These are phyloP conservation scores for Belgica antarctica DNA, from an alignment of 2,888 invertebrate species.

Conservation along the genomic window DNA sequence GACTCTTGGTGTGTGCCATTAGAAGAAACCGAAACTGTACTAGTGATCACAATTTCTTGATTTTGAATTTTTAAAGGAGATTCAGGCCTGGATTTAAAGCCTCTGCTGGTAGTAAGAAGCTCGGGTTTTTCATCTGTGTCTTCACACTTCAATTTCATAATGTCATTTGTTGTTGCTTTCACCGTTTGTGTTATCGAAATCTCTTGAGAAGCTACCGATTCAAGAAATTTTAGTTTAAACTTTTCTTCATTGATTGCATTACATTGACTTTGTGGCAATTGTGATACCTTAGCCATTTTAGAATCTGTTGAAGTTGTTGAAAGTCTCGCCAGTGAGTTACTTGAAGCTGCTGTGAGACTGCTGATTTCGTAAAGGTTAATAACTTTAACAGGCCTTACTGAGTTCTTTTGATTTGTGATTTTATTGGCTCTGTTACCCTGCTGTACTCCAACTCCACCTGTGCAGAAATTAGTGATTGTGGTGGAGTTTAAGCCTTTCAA, in stretches of 20 bases:
- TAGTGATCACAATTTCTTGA: constrained; percentile 41
- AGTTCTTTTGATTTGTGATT: constrained; percentile 54
- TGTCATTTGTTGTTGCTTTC: background rate
- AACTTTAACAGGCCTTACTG: constrained; percentile 38
- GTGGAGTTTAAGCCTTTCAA: constrained; percentile 43
- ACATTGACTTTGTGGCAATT: constrained; percentile 55
- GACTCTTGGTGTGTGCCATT: constrained; percentile 52
- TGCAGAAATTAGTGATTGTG: background rate
- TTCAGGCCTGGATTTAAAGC: constrained; percentile 33
- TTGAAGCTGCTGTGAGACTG: constrained; percentile 49
- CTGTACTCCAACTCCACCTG: constrained; percentile 35
- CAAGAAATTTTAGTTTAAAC: constrained; percentile 61
- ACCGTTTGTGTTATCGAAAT: constrained; percentile 46
- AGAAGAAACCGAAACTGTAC: constrained; percentile 44
- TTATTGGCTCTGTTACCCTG: constrained; percentile 47
- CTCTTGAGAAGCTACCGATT: constrained; percentile 49
- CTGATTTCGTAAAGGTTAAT: constrained; percentile 24
- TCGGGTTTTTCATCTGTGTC: too few relatives aligned
- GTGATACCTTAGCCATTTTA: background rate
- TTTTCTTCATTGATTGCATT: constrained; percentile 58
- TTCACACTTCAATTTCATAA: background rate
- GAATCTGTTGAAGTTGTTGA: background rate
- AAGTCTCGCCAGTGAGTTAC: constrained; percentile 48
- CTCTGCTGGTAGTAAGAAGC: too few relatives aligned
- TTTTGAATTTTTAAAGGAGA: constrained; percentile 33